A percentile compares a stretch with the other conserved stretches of the same genome.
Conservation (phyloP, 2,888 invertebrate species). For the Charanyca ferruginea region DNA sequence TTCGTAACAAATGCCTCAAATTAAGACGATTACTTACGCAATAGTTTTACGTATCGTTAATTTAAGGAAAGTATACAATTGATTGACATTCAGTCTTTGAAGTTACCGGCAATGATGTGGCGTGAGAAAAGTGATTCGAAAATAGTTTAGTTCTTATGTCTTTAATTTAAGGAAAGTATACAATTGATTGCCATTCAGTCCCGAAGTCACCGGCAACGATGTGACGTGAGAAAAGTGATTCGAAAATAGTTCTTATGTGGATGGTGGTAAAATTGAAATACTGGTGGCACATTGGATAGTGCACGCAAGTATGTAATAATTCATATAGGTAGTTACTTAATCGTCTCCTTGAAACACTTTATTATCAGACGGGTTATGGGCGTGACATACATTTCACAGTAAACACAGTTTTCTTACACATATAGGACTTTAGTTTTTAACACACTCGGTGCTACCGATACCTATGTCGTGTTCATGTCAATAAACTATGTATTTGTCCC, state of each 20-base stretch:
- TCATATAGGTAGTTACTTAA: slow-evolving; percentile 85
- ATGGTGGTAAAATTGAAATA: slow-evolving; percentile 63
- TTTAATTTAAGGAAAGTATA: slow-evolving; percentile 25
- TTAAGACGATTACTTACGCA: slow-evolving; percentile 34
- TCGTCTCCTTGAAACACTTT: slow-evolving; percentile 88
- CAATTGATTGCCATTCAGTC: slow-evolving; percentile 28
- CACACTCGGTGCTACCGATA: slow-evolving; percentile 39
- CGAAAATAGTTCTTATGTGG: slow-evolving; percentile 61
- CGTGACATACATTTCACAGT: slow-evolving; percentile 85
- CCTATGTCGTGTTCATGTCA: slow-evolving; percentile 37
- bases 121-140: slow-evolving; percentile 39
- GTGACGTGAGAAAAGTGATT: slow-evolving; percentile 21
- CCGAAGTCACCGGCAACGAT: slow-evolving; percentile 12
- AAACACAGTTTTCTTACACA: slow-evolving; percentile 76
- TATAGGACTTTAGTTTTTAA: slow-evolving; percentile 64
- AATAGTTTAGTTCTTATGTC: slow-evolving; percentile 63
- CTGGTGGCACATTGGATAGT: slow-evolving; percentile 56
- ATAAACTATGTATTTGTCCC: slow-evolving; percentile 45
- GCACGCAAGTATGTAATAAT: slow-evolving; percentile 69
- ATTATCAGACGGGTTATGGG: slow-evolving; percentile 87
- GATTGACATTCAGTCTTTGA: slow-evolving; percentile 28
- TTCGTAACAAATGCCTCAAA: slow-evolving; percentile 42
- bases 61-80: slow-evolving; percentile 14
- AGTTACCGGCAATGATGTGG: slow-evolving; percentile 10
- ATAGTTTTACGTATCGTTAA: slow-evolving; percentile 31